Percentiles rank a stretch among this genome's conserved stretches.
Conservation (phyloP, 2,888 invertebrate species). For the Caenorhabditis sinica region DNA sequence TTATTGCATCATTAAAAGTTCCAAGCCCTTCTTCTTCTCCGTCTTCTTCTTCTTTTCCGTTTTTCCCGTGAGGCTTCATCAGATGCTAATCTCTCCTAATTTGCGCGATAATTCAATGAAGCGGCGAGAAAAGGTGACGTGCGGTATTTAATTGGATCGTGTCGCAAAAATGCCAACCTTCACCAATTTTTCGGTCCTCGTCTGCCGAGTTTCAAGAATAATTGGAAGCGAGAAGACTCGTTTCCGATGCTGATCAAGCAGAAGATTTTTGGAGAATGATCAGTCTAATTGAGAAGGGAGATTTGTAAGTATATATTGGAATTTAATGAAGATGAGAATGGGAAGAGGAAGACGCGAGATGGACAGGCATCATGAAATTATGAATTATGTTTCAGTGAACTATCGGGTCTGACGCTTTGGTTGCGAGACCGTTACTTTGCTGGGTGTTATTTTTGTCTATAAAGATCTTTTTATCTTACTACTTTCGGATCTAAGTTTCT, state of each 20-base stretch:
- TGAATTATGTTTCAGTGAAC: slow-evolving; percentile 19
- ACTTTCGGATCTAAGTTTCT: too few relatives aligned
- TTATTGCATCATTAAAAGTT: slow-evolving; percentile 37
- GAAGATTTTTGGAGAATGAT: slow-evolving; percentile 23
- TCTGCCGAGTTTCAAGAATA: slow-evolving; percentile 39
- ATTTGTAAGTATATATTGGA: slow-evolving; percentile 8
- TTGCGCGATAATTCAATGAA: slow-evolving; percentile 36
- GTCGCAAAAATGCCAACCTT: slow-evolving; percentile 28
- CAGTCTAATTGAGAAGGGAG: background rate
- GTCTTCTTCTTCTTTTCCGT: too few relatives aligned
- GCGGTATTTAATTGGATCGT: slow-evolving; percentile 35
- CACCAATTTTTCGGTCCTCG: slow-evolving; percentile 25
- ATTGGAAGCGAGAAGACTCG: slow-evolving; percentile 39
- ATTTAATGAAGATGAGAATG: slow-evolving; percentile 5
- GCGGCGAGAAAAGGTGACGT: slow-evolving; percentile 7
- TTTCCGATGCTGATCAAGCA: slow-evolving; percentile 31
- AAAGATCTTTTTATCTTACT: too few relatives aligned
- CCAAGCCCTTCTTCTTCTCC: background rate
- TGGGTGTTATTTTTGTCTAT: too few relatives aligned
- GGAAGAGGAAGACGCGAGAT: background rate
- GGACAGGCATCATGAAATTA: background rate
- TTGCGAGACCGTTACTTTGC: background rate
- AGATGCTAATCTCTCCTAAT: slow-evolving; percentile 39
- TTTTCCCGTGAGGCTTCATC: slow-evolving; percentile 22
- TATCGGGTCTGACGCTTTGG: background rate